Conservation (phyloP, 2,113 vertebrate genomes). For the Pelusios castaneus region DNA sequence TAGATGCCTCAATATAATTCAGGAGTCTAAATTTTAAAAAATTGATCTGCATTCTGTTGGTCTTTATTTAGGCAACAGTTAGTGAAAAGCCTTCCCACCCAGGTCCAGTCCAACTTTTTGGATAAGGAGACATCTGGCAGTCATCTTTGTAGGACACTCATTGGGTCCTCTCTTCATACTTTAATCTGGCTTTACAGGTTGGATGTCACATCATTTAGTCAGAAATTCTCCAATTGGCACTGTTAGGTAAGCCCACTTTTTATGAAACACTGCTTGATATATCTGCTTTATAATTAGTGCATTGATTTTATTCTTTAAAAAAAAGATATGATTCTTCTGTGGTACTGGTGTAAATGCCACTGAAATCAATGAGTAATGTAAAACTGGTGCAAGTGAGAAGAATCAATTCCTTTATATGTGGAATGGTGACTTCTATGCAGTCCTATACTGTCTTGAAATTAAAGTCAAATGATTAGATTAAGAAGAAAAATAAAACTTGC, state of each 20-base stretch:
- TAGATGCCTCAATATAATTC: background rate
- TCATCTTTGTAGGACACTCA: background rate
- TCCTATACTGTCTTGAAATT: constrained; percentile 26
- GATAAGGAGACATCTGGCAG: background rate
- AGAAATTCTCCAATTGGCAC: background rate
- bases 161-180: background rate
- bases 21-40: background rate
- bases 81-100: background rate
- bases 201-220: background rate
- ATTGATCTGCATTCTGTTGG: background rate
- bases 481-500: constrained; percentile 63
- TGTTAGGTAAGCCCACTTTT: background rate
- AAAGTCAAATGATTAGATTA: constrained; percentile 46
- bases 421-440: constrained; percentile 46
- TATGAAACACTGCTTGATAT: background rate
- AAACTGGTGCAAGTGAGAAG: background rate
- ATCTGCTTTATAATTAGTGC: background rate
- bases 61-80: background rate
- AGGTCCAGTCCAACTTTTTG: rapidly evolving
- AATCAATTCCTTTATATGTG: background rate
- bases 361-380: constrained; percentile 1
- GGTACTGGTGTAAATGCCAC: background rate
- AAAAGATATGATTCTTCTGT: rapidly evolving
- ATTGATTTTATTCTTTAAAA: background rate
- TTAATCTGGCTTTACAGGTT: background rate